Conservation (phyloP, 2,797 vertebrate genomes). For the Platyrinchus mystaceus region DNA sequence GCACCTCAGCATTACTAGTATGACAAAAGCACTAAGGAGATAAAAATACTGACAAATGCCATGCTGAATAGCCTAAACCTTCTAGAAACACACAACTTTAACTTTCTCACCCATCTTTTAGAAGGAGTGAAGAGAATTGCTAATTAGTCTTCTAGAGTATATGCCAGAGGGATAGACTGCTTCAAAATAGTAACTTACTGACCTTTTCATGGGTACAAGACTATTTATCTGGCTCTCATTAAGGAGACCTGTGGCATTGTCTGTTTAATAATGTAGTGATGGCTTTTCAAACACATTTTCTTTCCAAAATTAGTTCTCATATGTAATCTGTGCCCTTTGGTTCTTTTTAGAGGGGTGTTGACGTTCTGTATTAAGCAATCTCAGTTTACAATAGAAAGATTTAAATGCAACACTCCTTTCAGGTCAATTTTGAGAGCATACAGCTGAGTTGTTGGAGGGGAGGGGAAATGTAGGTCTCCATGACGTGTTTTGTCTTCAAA, state of each 20-base stretch:
- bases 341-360: not conserved
- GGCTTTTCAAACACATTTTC: conserved; percentile 44
- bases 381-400: not conserved
- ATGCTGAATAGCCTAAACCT: not conserved
- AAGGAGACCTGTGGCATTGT: conserved; percentile 13
- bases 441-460: not conserved
- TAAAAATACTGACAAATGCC: not conserved
- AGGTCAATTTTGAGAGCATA: not conserved
- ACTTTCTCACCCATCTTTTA: not conserved
- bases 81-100: not conserved
- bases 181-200: conserved; percentile 49
- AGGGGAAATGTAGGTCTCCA: not conserved
- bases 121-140: not conserved
- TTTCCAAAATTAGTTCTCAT: conserved; percentile 6
- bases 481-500: not conserved
- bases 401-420: not conserved
- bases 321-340: not conserved
- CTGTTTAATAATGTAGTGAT: conserved; percentile 28
- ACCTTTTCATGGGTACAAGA: conserved; percentile 59
- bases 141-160: conserved; percentile 47
- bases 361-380: not conserved
- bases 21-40: not conserved
- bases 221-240: conserved; percentile 53
- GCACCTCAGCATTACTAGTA: not conserved
- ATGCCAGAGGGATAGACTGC: conserved; percentile 7